phyloP scores from a whole-genome alignment of 2,888 invertebrate species.

The Pseudolycoriella hygida region DNA sequence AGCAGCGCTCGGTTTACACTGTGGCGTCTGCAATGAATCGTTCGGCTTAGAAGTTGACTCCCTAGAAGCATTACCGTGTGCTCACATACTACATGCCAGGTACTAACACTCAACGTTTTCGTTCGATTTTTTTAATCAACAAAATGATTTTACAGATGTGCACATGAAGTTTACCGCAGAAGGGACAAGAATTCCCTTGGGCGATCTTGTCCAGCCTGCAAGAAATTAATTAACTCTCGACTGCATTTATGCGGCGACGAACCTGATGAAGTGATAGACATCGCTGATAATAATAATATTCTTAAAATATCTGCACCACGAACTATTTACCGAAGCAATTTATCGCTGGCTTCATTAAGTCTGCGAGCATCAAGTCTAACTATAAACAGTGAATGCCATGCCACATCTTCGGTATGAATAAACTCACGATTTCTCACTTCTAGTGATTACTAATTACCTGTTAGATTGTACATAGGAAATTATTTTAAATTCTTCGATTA shows the following conservation, averaged over 20 bases:
- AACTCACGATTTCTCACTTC: too few relatives aligned
- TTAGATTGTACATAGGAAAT: too few relatives aligned
- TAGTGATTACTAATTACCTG: too few relatives aligned
- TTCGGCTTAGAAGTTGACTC: slow-evolving; percentile 55
- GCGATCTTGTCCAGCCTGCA: slow-evolving; percentile 52
- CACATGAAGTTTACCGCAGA: slow-evolving; percentile 41
- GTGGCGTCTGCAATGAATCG: slow-evolving; percentile 65
- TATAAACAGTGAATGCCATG: slow-evolving; percentile 31
- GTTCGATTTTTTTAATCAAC: too few relatives aligned
- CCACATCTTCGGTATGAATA: slow-evolving; percentile 35
- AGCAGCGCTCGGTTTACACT: slow-evolving; percentile 51
- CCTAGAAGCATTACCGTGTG: slow-evolving; percentile 68
- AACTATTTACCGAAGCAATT: slow-evolving; percentile 22
- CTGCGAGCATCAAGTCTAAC: slow-evolving; percentile 27
- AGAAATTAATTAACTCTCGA: slow-evolving; percentile 45
- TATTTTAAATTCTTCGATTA: too few relatives aligned
- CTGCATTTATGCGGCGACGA: slow-evolving; percentile 33
- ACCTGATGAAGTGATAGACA: slow-evolving; percentile 7
- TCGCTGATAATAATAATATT: neutral
- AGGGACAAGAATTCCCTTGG: slow-evolving; percentile 44
- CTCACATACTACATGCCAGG: slow-evolving; percentile 75
- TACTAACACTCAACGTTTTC: slow-evolving; percentile 18
- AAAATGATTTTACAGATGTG: slow-evolving; percentile 39
- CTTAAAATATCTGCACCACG: slow-evolving; percentile 3
- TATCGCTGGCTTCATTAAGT: slow-evolving; percentile 26